Evolutionary conservation across 1,140 invertebrate species (phyloP).

Genomic region (Xylocopa sonorina): DNA sequence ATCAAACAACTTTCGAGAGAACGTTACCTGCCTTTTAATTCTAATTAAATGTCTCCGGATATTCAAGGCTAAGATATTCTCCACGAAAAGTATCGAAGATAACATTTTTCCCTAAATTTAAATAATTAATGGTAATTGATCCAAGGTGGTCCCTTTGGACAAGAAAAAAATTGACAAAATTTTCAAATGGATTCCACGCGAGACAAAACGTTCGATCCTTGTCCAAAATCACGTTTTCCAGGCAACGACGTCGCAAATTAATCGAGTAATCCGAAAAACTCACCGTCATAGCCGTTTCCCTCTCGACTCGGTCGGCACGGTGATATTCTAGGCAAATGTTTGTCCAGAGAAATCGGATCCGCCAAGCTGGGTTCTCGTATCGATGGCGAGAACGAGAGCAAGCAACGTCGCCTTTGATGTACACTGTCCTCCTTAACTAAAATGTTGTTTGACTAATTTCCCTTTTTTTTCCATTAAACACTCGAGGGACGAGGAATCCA

Average conservation of each 20-base stretch:
- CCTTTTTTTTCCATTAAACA: no score
- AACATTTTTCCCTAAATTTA: no score
- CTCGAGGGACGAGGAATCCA: no score
- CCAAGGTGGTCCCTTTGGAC: no score
- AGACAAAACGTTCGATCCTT: neutral
- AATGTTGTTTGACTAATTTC: no score
- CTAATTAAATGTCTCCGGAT: constrained; percentile 20
- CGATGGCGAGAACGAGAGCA: neutral
- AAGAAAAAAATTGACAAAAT: no score
- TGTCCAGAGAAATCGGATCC: constrained; percentile 21
- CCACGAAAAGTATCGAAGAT: neutral
- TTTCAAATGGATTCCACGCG: neutral
- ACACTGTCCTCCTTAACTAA: no score
- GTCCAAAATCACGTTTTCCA: neutral
- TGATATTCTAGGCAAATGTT: constrained; percentile 22
- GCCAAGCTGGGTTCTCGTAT: neutral
- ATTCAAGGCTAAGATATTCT: no score
- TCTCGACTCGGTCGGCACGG: neutral
- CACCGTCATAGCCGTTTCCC: neutral
- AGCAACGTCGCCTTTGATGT: neutral
- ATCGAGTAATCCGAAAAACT: constrained; percentile 10
- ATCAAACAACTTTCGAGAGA: neutral
- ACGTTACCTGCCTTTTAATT: neutral
- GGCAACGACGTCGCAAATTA: neutral
- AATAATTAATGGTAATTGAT: no score